Evolutionary conservation across 2,888 invertebrate species (phyloP), one percentile per base, ranked within the genome.

Genomic region (Dicranocentrus wangi): DNA sequence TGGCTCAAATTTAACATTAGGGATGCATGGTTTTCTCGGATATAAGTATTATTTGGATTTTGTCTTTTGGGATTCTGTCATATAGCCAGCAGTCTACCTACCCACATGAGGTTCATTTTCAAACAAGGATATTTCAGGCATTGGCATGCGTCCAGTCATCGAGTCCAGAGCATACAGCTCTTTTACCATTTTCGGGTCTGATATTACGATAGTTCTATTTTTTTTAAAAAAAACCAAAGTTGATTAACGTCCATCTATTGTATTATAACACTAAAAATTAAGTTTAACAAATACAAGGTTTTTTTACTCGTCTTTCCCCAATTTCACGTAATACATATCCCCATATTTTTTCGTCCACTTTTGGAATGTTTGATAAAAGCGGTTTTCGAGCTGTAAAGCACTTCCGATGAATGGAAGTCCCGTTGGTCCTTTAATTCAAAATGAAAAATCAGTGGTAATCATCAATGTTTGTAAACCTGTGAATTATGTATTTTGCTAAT

Each of bases 101-200:
- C 7, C 39, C 39, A 39, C 39, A 39, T 13, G 47, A 47, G 47
- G 47, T n/a, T 47, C 47, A 47, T 47, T 47, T 47, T 47, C 47
- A 47, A 47, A 39, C 39, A 39, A 39, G 13, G 39, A 39, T 8
- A 39, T 8, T 13, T 39, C 39, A 13, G 39, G 39, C 39, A 39
- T 39, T 5, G 5, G 39, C 5, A 8, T 39, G 5, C 47, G 47
- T 47, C 47, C 47, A 3, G 47, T 47, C 10, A 47, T 3, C n/a
- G n/a, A 3, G n/a, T 47, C 47, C 2, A 10, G 7, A 47, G 47
- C 7, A 47, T 10, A 47, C 2, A 47, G 2, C 15, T 47, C 47
- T 15, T n/a, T 47, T 3, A 47, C n/a, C 47, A 5, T 3, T n/a
- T 47, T 47, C 47, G 47, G 47, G n/a, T 47, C 47, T n/a, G 47